Conservation (phyloP, 2,888 invertebrate genomes). For the Stenichneumon culpator region DNA sequence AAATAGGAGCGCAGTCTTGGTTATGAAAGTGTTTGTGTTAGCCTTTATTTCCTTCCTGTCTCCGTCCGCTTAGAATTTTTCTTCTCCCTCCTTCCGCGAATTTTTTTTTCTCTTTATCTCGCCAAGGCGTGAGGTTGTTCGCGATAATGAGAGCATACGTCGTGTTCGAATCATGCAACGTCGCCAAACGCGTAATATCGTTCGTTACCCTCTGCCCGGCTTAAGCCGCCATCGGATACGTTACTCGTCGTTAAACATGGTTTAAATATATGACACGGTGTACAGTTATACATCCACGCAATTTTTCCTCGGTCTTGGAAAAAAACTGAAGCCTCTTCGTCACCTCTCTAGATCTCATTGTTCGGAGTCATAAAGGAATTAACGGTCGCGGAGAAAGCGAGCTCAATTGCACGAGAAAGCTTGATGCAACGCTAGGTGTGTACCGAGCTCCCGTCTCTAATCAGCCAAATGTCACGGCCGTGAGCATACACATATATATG, state of each 20-base stretch:
- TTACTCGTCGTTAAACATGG: constrained; percentile 29
- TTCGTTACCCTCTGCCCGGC: constrained; percentile 66
- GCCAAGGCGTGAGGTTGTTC: constrained; percentile 25
- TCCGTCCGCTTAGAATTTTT: no score
- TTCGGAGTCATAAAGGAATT: constrained; percentile 23
- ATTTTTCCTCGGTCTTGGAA: constrained; percentile 26
- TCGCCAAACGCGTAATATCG: constrained; percentile 68
- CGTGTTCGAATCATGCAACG: constrained; percentile 57
- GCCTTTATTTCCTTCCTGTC: no score
- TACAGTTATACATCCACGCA: not conserved
- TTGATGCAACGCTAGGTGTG: constrained; percentile 31
- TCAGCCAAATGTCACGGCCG: constrained; percentile 61
- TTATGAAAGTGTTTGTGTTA: no score
- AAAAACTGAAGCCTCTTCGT: constrained; percentile 10
- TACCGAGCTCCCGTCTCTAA: constrained; percentile 48
- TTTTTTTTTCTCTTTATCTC: constrained; percentile 28
- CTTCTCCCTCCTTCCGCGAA: no score
- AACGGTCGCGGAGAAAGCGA: constrained; percentile 37
- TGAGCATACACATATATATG: constrained; percentile 19
- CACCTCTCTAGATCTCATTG: constrained; percentile 17
- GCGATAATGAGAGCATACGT: constrained; percentile 46
- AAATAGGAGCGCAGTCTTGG: no score
- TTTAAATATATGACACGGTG: constrained; percentile 1
- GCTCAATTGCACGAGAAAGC: not conserved
- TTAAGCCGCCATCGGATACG: constrained; percentile 42